These are phyloP conservation scores for Hyposoter dolosus DNA, from an alignment of 2,888 invertebrate species.

Conservation along the genomic window DNA sequence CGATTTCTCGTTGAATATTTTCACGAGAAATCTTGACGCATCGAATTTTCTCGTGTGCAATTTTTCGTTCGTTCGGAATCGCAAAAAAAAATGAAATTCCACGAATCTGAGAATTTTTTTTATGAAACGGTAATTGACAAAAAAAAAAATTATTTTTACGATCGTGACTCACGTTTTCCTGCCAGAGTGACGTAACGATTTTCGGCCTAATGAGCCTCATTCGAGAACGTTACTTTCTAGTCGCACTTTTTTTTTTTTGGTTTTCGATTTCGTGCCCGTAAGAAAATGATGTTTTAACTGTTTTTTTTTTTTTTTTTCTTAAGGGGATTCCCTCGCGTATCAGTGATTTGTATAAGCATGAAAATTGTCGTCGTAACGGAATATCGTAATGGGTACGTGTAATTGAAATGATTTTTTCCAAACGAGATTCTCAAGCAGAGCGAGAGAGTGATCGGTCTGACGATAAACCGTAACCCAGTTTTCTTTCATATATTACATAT, in stretches of 20 bases:
- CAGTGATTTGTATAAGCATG: not conserved
- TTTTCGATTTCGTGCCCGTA: not conserved
- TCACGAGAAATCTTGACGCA: not conserved
- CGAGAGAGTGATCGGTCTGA: slow-evolving; percentile 57
- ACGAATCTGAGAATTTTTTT: not conserved
- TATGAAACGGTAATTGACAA: not conserved
- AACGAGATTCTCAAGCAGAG: slow-evolving; percentile 18
- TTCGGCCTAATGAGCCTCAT: not conserved
- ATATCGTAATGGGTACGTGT: slow-evolving; percentile 12
- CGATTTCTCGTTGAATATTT: slow-evolving; percentile 50
- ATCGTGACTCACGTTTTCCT: not conserved
- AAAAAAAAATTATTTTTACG: not conserved
- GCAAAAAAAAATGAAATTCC: not conserved
- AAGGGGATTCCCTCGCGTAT: not conserved
- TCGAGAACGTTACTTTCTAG: not conserved
- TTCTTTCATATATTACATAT: slow-evolving; percentile 44
- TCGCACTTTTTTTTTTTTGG: not conserved
- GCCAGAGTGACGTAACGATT: not conserved
- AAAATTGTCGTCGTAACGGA: slow-evolving; percentile 43
- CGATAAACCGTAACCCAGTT: slow-evolving; percentile 67
- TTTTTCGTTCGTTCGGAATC: not conserved
- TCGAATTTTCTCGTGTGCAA: not conserved
- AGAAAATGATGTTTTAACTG: slow-evolving; percentile 14
- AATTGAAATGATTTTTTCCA: slow-evolving; percentile 45
- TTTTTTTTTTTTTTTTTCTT: not conserved